These are phyloP conservation scores for Drosophila flavopinicola DNA, from an alignment of 2,888 invertebrate species.

Conservation along the genomic window DNA sequence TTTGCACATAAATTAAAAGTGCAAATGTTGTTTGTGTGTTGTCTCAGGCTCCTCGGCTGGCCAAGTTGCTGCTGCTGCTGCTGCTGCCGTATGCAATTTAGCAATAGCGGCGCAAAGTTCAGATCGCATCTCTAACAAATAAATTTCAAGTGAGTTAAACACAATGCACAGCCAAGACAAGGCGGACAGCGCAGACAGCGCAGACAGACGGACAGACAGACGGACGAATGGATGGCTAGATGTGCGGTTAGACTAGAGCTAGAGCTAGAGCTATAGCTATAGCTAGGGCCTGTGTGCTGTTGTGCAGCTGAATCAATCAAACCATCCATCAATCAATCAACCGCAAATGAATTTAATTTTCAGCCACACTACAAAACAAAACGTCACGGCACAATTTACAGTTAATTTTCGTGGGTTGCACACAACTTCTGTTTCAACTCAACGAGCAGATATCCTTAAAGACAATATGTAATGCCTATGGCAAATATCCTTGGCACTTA, in stretches of 20 bases:
- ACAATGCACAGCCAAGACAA: constrained; percentile 63
- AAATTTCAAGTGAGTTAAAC: constrained; percentile 67
- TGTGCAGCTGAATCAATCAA: constrained; percentile 67
- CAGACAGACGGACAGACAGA: constrained; percentile 27
- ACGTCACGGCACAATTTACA: constrained; percentile 57
- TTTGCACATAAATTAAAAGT: constrained; percentile 72
- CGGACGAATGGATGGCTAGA: too few species aligned
- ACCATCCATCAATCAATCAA: constrained; percentile 75
- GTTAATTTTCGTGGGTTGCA: constrained; percentile 40
- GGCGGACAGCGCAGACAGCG: constrained; percentile 23
- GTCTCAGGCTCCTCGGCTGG: constrained; percentile 12
- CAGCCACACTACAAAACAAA: constrained; percentile 50
- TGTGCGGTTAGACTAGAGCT: constrained; percentile 19
- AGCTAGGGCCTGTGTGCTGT: constrained; percentile 8
- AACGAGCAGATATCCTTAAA: constrained; percentile 20
- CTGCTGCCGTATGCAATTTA: constrained; percentile 44
- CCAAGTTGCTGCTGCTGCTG: constrained; percentile 1
- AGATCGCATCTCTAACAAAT: constrained; percentile 74
- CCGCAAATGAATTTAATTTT: constrained; percentile 74
- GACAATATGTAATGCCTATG: neutral
- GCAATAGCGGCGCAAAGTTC: constrained; percentile 67
- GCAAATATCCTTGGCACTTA: constrained; percentile 42
- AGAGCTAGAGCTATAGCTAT: too few species aligned
- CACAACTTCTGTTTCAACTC: neutral
- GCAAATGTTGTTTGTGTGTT: constrained; percentile 56